Percentiles rank a stretch among this genome's conserved stretches.
Evolutionary conservation across 2,797 vertebrate species (phyloP).

Genomic region (Acipenser oxyrinchus): DNA sequence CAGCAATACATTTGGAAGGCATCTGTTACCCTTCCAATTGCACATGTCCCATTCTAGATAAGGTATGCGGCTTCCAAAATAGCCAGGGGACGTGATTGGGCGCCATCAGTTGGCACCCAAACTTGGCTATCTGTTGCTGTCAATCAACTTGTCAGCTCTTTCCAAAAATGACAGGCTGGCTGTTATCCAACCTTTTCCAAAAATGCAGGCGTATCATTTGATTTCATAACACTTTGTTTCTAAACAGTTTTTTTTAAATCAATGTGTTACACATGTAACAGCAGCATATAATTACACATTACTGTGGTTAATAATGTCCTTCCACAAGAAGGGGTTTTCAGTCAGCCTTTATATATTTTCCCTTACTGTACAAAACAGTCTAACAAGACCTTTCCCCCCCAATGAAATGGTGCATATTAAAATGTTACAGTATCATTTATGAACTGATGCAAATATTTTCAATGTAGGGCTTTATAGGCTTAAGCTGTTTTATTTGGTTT

Average conservation of each 20-base stretch:
- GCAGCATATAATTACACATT: too few relatives aligned
- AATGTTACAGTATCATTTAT: too few relatives aligned
- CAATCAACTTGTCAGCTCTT: conserved; percentile 62
- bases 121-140: conserved; percentile 53
- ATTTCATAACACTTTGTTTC: conserved; percentile 28
- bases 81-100: conserved; percentile 71
- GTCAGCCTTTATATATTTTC: too few relatives aligned
- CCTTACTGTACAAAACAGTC: too few relatives aligned
- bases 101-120: conserved; percentile 52
- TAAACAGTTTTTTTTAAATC: too few relatives aligned
- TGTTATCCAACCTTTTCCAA: conserved; percentile 35
- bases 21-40: conserved; percentile 68
- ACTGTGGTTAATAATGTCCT: too few relatives aligned
- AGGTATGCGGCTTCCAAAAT: conserved; percentile 87
- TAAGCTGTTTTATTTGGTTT: too few relatives aligned
- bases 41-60: conserved; percentile 68
- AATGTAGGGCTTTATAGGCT: too few relatives aligned
- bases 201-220: conserved; percentile 35
- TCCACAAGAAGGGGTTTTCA: too few relatives aligned
- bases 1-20: conserved; percentile 55
- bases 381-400: too few relatives aligned
- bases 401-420: too few relatives aligned
- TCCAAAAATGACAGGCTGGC: conserved; percentile 56
- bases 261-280: background rate
- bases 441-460: too few relatives aligned